phyloP scores from a whole-genome alignment of 2,797 vertebrate genomes.

The Novumbra hubbsi region DNA sequence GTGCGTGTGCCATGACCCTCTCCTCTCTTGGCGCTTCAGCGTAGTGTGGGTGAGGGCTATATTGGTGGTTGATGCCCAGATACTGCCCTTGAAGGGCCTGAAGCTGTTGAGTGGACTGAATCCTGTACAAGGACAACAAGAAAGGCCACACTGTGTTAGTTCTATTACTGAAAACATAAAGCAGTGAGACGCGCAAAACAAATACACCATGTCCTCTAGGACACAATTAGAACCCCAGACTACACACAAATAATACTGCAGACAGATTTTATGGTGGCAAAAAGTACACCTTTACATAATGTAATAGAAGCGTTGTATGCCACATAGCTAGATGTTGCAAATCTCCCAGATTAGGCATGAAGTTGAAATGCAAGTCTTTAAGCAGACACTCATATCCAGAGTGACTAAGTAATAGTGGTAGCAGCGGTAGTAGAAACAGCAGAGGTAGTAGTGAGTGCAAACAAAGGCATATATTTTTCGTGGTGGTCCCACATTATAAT shows the following conservation, averaged over 20 bases:
- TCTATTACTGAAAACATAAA: neutral
- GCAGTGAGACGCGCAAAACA: neutral
- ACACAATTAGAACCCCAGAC: neutral
- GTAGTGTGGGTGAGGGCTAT: conserved; percentile 45
- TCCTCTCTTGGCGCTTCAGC: conserved; percentile 49
- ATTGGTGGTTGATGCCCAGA: conserved; percentile 50
- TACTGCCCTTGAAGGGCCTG: conserved; percentile 74
- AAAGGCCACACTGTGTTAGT: neutral
- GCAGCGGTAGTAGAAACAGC: no score
- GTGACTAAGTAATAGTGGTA: no score
- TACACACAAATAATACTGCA: neutral
- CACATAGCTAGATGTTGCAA: no score
- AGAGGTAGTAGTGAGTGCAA: no score
- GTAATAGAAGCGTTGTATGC: no score
- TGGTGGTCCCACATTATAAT: no score
- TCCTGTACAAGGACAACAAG: conserved; percentile 67
- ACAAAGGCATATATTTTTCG: no score
- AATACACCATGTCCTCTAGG: neutral
- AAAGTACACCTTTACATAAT: no score
- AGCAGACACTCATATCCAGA: no score
- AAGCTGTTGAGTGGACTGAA: conserved; percentile 75
- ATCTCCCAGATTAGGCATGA: no score
- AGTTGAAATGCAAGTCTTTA: no score
- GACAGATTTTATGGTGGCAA: no score
- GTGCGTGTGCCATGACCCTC: conserved; percentile 47